These are phyloP conservation scores for Myocastor coypus DNA, from an alignment of 2,113 vertebrate species.

Conservation along the genomic window DNA sequence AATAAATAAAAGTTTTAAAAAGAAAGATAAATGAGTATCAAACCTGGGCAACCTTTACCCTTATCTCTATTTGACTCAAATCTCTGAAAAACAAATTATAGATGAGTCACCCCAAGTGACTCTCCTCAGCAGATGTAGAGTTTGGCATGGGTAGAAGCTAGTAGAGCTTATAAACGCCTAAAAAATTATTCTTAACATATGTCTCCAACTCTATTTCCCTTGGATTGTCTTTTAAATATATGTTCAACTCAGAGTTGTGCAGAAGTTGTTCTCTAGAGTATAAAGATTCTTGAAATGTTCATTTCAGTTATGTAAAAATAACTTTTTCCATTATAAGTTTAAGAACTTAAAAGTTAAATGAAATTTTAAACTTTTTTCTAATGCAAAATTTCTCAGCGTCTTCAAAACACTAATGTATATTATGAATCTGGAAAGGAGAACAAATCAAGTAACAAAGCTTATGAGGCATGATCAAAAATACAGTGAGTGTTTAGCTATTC, in stretches of 20 bases:
- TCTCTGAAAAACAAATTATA: slow-evolving; percentile 8
- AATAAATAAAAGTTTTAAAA: too few species aligned
- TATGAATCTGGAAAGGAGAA: neutral
- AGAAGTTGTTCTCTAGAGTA: neutral
- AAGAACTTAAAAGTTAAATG: slow-evolving; percentile 6
- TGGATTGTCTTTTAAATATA: neutral
- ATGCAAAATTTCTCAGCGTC: neutral
- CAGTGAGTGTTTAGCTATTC: neutral
- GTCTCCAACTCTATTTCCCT: neutral
- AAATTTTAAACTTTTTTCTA: neutral
- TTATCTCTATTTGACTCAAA: slow-evolving; percentile 3
- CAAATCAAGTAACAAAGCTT: neutral
- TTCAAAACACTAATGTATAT: neutral
- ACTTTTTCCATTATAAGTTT: neutral
- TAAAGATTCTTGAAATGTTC: neutral
- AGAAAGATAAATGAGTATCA: neutral
- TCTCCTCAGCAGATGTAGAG: slow-evolving; percentile 20
- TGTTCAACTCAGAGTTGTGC: neutral
- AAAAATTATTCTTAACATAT: neutral
- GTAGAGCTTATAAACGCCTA: neutral
- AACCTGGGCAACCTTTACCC: neutral
- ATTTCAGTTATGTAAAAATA: neutral
- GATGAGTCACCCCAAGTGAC: neutral
- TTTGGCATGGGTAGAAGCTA: neutral
- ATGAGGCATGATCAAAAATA: neutral